Evolutionary conservation across 2,888 invertebrate species (phyloP).

Genomic region (Sisyra nigra): DNA sequence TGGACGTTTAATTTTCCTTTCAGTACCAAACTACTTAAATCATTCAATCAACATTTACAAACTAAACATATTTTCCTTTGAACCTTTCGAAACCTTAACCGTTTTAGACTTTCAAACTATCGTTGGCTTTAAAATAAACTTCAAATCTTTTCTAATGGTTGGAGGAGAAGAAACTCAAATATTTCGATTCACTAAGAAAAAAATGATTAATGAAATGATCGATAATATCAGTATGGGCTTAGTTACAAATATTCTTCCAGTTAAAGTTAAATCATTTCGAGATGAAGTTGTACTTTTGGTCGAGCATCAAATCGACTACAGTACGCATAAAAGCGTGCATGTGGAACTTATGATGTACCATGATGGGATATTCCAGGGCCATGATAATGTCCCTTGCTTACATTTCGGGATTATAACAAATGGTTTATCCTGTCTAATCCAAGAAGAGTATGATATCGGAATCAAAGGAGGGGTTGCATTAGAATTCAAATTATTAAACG

Average conservation of each 20-base stretch:
- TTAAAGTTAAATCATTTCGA: constrained; percentile 26
- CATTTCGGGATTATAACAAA: constrained; percentile 19
- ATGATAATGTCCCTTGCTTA: constrained; percentile 23
- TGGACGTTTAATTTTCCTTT: constrained; percentile 17
- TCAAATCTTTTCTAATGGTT: constrained; percentile 23
- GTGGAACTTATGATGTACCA: constrained; percentile 23
- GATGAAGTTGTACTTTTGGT: constrained; percentile 28
- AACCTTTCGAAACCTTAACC: constrained; percentile 16
- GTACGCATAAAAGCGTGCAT: constrained; percentile 17
- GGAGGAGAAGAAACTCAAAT: constrained; percentile 19
- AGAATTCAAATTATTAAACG: constrained; percentile 15
- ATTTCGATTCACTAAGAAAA: constrained; percentile 15
- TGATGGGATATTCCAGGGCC: constrained; percentile 21
- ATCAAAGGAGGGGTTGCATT: constrained; percentile 20
- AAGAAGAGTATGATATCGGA: constrained; percentile 16
- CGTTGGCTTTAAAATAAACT: constrained; percentile 22
- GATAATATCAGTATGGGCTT: constrained; percentile 18
- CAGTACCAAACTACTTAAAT: constrained; percentile 19
- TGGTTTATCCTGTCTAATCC: constrained; percentile 21
- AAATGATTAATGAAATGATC: constrained; percentile 16
- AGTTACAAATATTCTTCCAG: constrained; percentile 21
- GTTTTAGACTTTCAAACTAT: constrained; percentile 18
- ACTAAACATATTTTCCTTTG: constrained; percentile 16
- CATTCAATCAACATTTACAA: constrained; percentile 19
- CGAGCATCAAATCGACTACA: constrained; percentile 21